Conservation (phyloP, 2,888 invertebrate species). For the Polydrusus pterygomalis region DNA sequence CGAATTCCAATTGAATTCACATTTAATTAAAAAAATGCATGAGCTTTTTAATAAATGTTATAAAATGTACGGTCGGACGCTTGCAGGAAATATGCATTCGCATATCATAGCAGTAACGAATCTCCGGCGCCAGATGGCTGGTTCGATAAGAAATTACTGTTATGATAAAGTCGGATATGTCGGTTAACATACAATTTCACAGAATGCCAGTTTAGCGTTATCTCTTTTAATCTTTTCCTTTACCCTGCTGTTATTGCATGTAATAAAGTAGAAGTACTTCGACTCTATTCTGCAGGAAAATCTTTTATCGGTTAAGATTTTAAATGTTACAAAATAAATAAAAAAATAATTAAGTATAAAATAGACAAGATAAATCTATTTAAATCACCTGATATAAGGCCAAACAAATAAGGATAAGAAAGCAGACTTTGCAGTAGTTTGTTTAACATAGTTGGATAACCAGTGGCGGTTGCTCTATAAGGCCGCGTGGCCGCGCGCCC, state of each 20-base stretch:
- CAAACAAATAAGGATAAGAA: too few relatives aligned
- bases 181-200: slow-evolving; percentile 40
- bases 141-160: slow-evolving; percentile 48
- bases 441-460: too few relatives aligned
- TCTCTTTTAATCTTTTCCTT: slow-evolving; percentile 36
- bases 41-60: slow-evolving; percentile 36
- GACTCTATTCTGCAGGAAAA: not conserved
- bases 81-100: slow-evolving; percentile 47
- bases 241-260: slow-evolving; percentile 1
- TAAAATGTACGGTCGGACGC: slow-evolving; percentile 48
- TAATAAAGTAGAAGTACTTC: not conserved
- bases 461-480: too few relatives aligned
- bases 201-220: slow-evolving; percentile 25
- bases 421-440: too few relatives aligned
- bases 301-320: too few relatives aligned
- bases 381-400: too few relatives aligned
- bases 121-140: slow-evolving; percentile 50
- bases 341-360: too few relatives aligned
- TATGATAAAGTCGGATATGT: slow-evolving; percentile 48
- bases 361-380: too few relatives aligned
- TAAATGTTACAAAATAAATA: too few relatives aligned
- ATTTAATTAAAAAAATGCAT: not conserved
- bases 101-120: slow-evolving; percentile 51
- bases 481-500: too few relatives aligned
- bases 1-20: not conserved